Base-by-base conservation (phyloP, 2,113 vertebrate genomes). In the Diadophis punctatus region DNA sequence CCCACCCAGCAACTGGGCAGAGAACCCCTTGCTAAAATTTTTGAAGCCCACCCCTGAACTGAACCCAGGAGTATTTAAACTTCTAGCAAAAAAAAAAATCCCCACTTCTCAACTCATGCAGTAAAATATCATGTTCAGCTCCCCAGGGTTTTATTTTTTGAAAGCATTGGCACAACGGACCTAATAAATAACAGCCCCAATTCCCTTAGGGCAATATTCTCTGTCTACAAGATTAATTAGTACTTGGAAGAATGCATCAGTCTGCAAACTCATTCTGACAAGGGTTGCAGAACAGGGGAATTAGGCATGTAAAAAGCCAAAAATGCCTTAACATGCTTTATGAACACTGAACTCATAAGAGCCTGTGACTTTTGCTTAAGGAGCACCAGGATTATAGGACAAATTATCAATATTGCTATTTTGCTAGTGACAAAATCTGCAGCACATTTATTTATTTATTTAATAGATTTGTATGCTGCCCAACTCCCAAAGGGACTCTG, bases 141-240 rank as follows among this genome's bases (percentile, higher is more conserved):
- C 85, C 16, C 91, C 3, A 0, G 89, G 60, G 84, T n/a, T 94
- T 90, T 11, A 30, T 34, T 0, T 60, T 1, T 1, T 89, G 55
- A 55, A 93, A 90, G 63, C 63, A 14, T 90, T 80, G 25, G 27
- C 89, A 11, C 0, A 6, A 43, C 8, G 0, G 7, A 53, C 9
- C 84, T 18, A 27, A 86, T 86, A 49, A 90, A 93, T n/a, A 92
- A 46, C 87, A 53, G 46, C 25, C 63, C 8, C 88, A 27, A 27
- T 88, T 90, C 92, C 53, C 80, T 55, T 1, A 0, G n/a, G 20
- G n/a, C 0, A 20, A 48, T 39, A 25, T 27, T 43, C 11, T 48
- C 9, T 56, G 22, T 80, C 4, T 25, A 49, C 55, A 90, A 60
- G 86, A 92, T 93, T 87, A 91, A 93, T 93, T 86, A 23, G 53